Evolutionary conservation across 2,888 invertebrate species (phyloP).

Genomic region (Caenorhabditis imperialis): DNA sequence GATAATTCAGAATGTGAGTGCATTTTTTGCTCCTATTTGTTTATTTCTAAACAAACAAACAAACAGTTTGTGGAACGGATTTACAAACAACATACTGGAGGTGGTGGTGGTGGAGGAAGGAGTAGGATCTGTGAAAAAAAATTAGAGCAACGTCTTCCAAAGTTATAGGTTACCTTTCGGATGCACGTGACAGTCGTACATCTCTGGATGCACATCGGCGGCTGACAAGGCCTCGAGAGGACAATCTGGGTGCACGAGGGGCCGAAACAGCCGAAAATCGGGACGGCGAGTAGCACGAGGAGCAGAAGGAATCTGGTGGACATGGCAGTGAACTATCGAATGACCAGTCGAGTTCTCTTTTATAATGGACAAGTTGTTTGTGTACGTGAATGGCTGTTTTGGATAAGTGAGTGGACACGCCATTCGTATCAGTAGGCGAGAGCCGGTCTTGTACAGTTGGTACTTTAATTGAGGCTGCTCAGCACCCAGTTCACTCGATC

Average conservation of each 20-base stretch:
- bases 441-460: constrained; percentile 27
- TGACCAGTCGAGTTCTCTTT: constrained; percentile 20
- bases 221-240: constrained; percentile 16
- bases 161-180: constrained; percentile 13
- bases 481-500: constrained; percentile 17
- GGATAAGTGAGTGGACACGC: constrained; percentile 40
- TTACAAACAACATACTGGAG: constrained; percentile 16
- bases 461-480: not conserved
- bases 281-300: constrained; percentile 24
- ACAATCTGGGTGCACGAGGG: constrained; percentile 26
- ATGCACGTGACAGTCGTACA: constrained; percentile 24
- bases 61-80: no score
- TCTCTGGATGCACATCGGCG: constrained; percentile 17
- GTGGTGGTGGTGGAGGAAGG: constrained; percentile 36
- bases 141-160: not conserved
- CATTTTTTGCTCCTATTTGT: no score
- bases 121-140: constrained; percentile 18
- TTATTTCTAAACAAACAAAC: no score
- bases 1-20: no score
- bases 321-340: constrained; percentile 9
- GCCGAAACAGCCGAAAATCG: constrained; percentile 27
- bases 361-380: constrained; percentile 26
- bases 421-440: constrained; percentile 23
- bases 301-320: constrained; percentile 16
- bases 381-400: constrained; percentile 38